These are phyloP conservation scores for Drosophila siamana DNA, from an alignment of 2,888 invertebrate genomes.

Conservation along the genomic window DNA sequence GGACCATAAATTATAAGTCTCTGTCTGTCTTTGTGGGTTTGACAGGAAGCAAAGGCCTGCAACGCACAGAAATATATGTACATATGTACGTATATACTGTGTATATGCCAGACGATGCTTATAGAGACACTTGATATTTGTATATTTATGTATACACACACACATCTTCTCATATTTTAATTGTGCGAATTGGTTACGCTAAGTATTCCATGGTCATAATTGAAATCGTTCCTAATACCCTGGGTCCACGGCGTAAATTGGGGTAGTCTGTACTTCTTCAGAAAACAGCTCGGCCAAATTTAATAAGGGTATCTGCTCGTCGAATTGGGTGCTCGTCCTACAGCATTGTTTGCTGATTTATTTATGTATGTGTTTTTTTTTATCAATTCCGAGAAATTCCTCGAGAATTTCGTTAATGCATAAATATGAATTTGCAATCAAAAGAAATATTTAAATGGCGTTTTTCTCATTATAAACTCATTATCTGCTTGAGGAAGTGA, in stretches of 20 bases:
- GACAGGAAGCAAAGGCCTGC: slow-evolving; percentile 42
- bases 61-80: slow-evolving; percentile 18
- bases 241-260: not conserved
- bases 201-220: slow-evolving; percentile 46
- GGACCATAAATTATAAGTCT: slow-evolving; percentile 33
- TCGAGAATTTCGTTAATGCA: not conserved
- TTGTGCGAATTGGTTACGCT: slow-evolving; percentile 35
- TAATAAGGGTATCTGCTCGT: not conserved
- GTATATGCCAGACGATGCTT: not conserved
- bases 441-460: not conserved
- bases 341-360: not conserved
- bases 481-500: slow-evolving; percentile 18
- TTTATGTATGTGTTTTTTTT: not conserved
- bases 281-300: not conserved
- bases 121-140: slow-evolving; percentile 26
- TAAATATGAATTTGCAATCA: not conserved
- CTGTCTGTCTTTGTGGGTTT: slow-evolving; percentile 16
- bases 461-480: not conserved
- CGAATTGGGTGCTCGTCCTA: not conserved
- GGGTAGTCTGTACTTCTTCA: not conserved
- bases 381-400: slow-evolving; percentile 38
- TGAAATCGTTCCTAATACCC: slow-evolving; percentile 18
- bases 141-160: slow-evolving; percentile 1
- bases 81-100: not conserved
- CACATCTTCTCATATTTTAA: slow-evolving; percentile 31